Base-by-base conservation (phyloP, 2,113 vertebrate species). In the Spilogale gracilis region DNA sequence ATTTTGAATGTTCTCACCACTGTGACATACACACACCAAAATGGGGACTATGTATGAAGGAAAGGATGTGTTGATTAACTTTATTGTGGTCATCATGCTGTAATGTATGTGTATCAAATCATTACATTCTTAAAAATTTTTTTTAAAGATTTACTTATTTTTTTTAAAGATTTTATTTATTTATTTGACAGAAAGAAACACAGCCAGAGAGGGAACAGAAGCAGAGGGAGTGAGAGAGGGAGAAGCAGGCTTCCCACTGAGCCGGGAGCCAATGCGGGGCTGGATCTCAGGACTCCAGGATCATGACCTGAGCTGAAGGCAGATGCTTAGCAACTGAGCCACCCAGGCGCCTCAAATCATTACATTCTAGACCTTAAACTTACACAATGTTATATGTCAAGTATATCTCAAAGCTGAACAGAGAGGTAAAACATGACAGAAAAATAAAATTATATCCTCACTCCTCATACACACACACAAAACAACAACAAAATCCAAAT, bases 1-100 rank as follows among this genome's bases (percentile, higher is more conserved):
- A 67, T 91, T 43, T 91, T 78, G 69, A 67, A 52, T 86, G 23
- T 91, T 69, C 60, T 91, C 94, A 56, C n/a, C 52, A 52, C 45
- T 58, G 60, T 3, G 23, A 52, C 63, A 56, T 16, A 78, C 25
- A 50, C 23, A 79, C 50, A 67, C 78, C 78, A 67, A 52, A 86
- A 54, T 79, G 69, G 73, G 63, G 45, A 45, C 45, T 76, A 43
- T 76, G 27, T 86, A 50, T 50, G 73, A 86, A 56, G 17, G 50
- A 56, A 85, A 58, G 61, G 54, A 30, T 71, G 73, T 79, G 27
- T 52, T 60, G 79, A 79, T 52, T 50, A 91, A 71, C 61, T 45
- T 79, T 38, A 58, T 14, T 79, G 9, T 91, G 50, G 27, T 67
- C 8, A 78, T 79, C 9, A 11, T 58, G 76, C 67, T 32, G 48